Evolutionary conservation across 2,888 invertebrate genomes (phyloP).

Genomic region (Ceraclea dissimilis): DNA sequence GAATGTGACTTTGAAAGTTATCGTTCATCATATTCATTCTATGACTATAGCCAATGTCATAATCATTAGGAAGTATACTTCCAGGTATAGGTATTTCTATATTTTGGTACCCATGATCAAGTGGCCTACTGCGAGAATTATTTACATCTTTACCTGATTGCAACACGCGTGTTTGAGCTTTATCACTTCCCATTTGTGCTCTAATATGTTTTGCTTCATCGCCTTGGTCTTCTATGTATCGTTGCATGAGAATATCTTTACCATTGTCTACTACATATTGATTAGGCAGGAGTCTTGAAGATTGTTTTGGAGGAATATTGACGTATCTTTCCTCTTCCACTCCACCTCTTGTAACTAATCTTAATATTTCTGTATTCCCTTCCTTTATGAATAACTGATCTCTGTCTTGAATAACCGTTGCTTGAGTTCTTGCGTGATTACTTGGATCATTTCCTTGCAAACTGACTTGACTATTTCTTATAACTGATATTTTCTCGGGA

Average conservation of each 20-base stretch:
- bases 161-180: slow-evolving; percentile 4
- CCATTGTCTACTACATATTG: slow-evolving; percentile 65
- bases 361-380: slow-evolving; percentile 76
- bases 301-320: slow-evolving; percentile 46
- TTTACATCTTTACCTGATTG: slow-evolving; percentile 13
- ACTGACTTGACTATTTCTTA: slow-evolving; percentile 26
- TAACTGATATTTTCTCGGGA: slow-evolving; percentile 30
- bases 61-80: slow-evolving; percentile 24
- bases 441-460: slow-evolving; percentile 33
- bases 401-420: slow-evolving; percentile 42
- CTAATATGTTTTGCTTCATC: slow-evolving; percentile 56
- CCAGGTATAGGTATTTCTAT: slow-evolving; percentile 25
- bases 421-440: slow-evolving; percentile 36
- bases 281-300: slow-evolving; percentile 49
- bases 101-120: slow-evolving; percentile 23
- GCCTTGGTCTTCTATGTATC: slow-evolving; percentile 77
- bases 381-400: slow-evolving; percentile 76
- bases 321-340: slow-evolving; percentile 57
- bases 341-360: slow-evolving; percentile 68
- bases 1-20: slow-evolving; percentile 14
- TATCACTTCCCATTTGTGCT: slow-evolving; percentile 30
- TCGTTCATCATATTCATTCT: slow-evolving; percentile 7
- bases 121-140: slow-evolving; percentile 5
- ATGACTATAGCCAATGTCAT: slow-evolving; percentile 20
- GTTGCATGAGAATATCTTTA: slow-evolving; percentile 74